Evolutionary conservation across 2,888 invertebrate genomes (phyloP).

Genomic region (Hoplodrina ambigua): DNA sequence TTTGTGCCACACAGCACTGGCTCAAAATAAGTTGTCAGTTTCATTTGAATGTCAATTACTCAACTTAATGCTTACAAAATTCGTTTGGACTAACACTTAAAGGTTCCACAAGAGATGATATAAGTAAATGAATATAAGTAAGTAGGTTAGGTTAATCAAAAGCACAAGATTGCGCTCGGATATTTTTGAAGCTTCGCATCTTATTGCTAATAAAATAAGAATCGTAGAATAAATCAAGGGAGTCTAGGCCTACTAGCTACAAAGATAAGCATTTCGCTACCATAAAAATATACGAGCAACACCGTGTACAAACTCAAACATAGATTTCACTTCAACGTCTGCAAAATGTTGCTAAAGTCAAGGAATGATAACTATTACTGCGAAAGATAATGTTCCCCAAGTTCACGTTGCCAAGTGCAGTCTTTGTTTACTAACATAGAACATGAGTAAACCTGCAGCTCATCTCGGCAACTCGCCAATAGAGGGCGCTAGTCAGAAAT

Average conservation of each 20-base stretch:
- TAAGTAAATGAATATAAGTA: no score
- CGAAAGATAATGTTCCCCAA: conserved; percentile 45
- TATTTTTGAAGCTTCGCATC: neutral
- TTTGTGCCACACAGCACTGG: no score
- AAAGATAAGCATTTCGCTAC: conserved; percentile 12
- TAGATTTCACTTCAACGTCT: conserved; percentile 30
- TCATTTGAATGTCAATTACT: no score
- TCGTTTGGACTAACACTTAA: no score
- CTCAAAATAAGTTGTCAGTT: no score
- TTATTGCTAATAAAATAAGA: no score
- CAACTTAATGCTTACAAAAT: no score
- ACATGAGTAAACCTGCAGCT: conserved; percentile 82
- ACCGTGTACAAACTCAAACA: conserved; percentile 20
- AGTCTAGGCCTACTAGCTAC: no score
- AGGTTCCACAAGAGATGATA: neutral
- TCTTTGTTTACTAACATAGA: conserved; percentile 88
- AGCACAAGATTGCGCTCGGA: neutral
- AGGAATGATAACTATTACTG: conserved; percentile 3
- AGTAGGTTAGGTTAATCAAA: neutral
- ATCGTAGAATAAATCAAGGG: no score
- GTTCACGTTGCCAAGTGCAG: conserved; percentile 57
- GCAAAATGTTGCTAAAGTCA: conserved; percentile 35
- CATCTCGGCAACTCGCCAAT: conserved; percentile 87
- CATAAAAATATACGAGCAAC: conserved; percentile 4
- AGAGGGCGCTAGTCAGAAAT: conserved; percentile 87